phyloP scores from a whole-genome alignment of 2,113 vertebrate species.

The Notarius quadriscutis region DNA sequence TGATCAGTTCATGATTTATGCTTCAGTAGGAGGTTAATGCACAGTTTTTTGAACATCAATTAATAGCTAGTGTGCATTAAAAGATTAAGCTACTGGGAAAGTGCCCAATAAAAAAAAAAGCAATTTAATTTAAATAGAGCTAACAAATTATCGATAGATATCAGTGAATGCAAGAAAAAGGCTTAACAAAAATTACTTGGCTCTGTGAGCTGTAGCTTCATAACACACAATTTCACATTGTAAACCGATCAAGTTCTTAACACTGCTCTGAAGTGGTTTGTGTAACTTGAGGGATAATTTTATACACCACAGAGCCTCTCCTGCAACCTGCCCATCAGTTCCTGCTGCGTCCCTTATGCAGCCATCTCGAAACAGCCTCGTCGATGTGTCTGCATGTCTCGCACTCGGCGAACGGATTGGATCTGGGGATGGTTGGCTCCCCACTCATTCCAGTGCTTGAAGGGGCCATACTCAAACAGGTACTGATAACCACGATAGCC shows the following conservation, averaged over 20 bases:
- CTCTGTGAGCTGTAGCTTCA: not conserved
- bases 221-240: not conserved
- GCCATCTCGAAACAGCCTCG: conserved; percentile 76
- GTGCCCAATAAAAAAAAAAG: conserved; percentile 23
- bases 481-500: conserved; percentile 83
- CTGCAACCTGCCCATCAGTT: conserved; percentile 39
- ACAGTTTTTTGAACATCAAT: not conserved
- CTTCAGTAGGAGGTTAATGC: not conserved
- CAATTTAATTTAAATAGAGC: conserved; percentile 51
- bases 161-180: conserved; percentile 58
- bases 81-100: conserved; percentile 48
- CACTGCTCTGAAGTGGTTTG: not conserved
- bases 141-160: conserved; percentile 49
- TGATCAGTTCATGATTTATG: not conserved
- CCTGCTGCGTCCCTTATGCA: conserved; percentile 55
- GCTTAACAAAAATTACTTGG: not conserved
- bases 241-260: not conserved
- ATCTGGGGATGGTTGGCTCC: conserved; percentile 78
- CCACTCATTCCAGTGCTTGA: conserved; percentile 84
- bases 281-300: conserved; percentile 11
- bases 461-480: conserved; percentile 75
- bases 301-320: conserved; percentile 2
- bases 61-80: not conserved
- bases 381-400: conserved; percentile 80
- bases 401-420: conserved; percentile 81